These are phyloP conservation scores for Himantopus leucocephalus DNA, from an alignment of 2,113 vertebrate genomes.

Conservation along the genomic window DNA sequence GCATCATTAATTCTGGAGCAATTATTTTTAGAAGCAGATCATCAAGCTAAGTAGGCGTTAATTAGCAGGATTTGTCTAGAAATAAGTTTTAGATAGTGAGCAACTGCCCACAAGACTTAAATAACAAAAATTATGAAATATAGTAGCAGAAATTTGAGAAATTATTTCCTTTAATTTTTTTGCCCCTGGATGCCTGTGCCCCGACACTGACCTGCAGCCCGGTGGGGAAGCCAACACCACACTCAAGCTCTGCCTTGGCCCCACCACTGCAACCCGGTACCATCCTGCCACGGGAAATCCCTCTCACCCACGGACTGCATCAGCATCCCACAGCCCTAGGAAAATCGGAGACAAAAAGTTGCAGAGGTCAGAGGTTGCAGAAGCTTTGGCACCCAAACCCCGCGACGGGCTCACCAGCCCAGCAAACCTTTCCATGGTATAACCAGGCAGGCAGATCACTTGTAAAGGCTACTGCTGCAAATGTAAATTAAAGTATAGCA, in stretches of 20 bases:
- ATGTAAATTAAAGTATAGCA: neutral
- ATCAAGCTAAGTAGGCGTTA: neutral
- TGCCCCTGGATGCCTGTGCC: neutral
- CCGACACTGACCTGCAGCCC: neutral
- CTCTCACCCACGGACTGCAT: fast-evolving
- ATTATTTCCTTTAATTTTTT: neutral
- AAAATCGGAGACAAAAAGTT: neutral
- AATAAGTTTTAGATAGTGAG: neutral
- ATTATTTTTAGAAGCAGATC: neutral
- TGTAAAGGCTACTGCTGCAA: neutral
- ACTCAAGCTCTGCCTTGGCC: neutral
- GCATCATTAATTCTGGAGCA: neutral
- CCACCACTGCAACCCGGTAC: neutral
- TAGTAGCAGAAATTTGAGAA: neutral
- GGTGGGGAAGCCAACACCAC: neutral
- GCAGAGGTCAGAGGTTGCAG: fast-evolving
- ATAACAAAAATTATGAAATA: neutral
- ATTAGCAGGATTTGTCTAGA: neutral
- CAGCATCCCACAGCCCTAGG: neutral
- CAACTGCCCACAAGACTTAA: neutral
- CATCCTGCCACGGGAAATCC: neutral
- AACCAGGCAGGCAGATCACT: neutral
- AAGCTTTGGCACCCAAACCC: neutral
- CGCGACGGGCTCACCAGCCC: neutral
- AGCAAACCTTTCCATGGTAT: neutral